These are phyloP conservation scores for Drosophila rellima DNA, from an alignment of 2,888 invertebrate species.

Conservation along the genomic window DNA sequence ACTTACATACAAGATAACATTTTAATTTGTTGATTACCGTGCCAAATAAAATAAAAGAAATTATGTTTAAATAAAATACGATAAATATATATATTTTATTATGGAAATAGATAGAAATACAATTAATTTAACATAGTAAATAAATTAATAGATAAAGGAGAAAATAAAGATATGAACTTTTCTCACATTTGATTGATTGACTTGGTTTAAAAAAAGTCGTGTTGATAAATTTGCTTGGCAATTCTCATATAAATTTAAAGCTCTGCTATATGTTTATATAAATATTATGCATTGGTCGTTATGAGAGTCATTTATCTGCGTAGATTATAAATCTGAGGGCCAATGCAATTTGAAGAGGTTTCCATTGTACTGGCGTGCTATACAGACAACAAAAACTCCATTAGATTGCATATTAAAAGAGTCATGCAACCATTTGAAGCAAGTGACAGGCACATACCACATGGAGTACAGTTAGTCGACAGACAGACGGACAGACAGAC, in stretches of 20 bases:
- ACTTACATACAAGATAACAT: neutral
- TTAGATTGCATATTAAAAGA: conserved; percentile 49
- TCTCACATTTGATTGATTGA: neutral
- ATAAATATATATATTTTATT: neutral
- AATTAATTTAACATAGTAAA: too few species aligned
- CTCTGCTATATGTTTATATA: neutral
- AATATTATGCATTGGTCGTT: conserved; percentile 1
- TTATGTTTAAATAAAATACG: neutral
- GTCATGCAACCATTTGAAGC: conserved; percentile 36
- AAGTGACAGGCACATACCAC: conserved; percentile 56
- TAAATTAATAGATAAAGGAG: too few species aligned
- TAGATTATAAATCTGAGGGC: conserved; percentile 30
- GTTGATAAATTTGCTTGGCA: neutral
- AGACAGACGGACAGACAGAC: conserved; percentile 13
- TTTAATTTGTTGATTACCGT: neutral
- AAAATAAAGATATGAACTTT: too few species aligned
- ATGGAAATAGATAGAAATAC: neutral
- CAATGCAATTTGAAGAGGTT: conserved; percentile 46
- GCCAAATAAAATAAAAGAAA: neutral
- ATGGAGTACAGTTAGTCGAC: conserved; percentile 47
- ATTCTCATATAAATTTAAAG: neutral
- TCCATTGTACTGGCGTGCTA: neutral
- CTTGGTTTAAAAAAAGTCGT: neutral
- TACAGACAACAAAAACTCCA: conserved; percentile 9
- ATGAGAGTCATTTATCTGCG: conserved; percentile 9